These are phyloP conservation scores for Graphium colonna DNA, from an alignment of 2,888 invertebrate species.

Conservation along the genomic window DNA sequence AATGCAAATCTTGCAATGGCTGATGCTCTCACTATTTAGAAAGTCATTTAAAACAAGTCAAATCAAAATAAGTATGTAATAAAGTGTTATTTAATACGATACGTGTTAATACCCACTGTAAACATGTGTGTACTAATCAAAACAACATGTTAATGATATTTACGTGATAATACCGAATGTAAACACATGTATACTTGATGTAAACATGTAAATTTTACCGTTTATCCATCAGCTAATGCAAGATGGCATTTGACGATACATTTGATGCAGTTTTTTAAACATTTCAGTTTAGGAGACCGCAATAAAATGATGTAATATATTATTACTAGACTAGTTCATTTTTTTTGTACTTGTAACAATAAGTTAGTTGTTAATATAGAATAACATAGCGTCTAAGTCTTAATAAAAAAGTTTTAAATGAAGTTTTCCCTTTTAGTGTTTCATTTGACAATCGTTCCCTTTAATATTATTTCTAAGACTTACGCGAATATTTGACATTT, in stretches of 20 bases:
- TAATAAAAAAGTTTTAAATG: slow-evolving; percentile 13
- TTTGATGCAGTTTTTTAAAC: slow-evolving; percentile 15
- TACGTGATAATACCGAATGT: neutral
- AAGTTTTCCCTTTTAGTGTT: slow-evolving; percentile 1
- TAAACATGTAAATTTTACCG: neutral
- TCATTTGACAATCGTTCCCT: neutral
- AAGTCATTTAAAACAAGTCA: neutral
- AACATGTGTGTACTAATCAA: neutral
- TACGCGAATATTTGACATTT: too few species aligned
- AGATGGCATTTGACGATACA: neutral
- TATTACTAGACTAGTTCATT: slow-evolving; percentile 26
- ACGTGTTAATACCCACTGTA: neutral
- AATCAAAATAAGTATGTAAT: neutral
- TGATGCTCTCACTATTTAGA: neutral
- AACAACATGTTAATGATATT: too few species aligned
- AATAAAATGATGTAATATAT: slow-evolving; percentile 33
- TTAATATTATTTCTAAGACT: too few species aligned
- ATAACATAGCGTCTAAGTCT: slow-evolving; percentile 8
- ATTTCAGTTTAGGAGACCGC: slow-evolving; percentile 9
- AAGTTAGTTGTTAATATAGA: slow-evolving; percentile 13
- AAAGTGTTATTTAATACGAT: too few species aligned
- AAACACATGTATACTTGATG: neutral
- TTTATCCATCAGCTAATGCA: neutral
- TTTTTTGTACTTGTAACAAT: slow-evolving; percentile 29
- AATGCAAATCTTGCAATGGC: slow-evolving; percentile 6